Base-by-base conservation (phyloP, 2,797 vertebrate genomes). In the Chaetophractus vellerosus region DNA sequence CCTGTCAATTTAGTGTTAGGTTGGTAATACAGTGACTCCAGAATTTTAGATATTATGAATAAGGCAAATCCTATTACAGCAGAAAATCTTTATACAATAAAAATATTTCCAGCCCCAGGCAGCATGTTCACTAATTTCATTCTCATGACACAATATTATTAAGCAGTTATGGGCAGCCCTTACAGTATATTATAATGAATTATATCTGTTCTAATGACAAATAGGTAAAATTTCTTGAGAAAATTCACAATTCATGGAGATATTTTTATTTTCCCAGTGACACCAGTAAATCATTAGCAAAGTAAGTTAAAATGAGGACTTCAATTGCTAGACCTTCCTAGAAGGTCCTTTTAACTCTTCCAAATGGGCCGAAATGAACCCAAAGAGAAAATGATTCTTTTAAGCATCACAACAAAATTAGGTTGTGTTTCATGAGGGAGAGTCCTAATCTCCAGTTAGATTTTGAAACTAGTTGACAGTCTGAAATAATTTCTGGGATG, bases 11-110 rank as follows among this genome's bases (percentile, higher is more conserved):
- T 85, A 64, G 79, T 10, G 33, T 80, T 90, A 90, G 45, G 50
- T 92, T 52, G 57, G 33, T 78, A 75, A 76, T 85, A 74, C 92
- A 92, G 84, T 50, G 14, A 78, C 75, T 95, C 84, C 74, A 78
- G 88, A 83, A 96, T 68, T 94, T 88, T 72, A 94, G 61, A 59
- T 81, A 36, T 88, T 81, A 88, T 52, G 59, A 75, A 48, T 90
- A 97, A 93, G 72, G 91, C 90, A 87, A 94, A 88, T 88, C 89
- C 63, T 52, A 92, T 92, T 88, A 88, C 31, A 45, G 75, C 71
- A 92, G 92, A 90, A 91, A 89, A 96, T 87, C 92, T 92, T 88
- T 97, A 86, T 94, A 96, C 81, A 94, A 87, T 93, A 96, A 95
- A 96, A 95, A 88, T 82, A 87, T 97, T 97, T 97, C 91, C 61